phyloP scores from a whole-genome alignment of 2,113 vertebrate species.

The Mesocricetus auratus region DNA sequence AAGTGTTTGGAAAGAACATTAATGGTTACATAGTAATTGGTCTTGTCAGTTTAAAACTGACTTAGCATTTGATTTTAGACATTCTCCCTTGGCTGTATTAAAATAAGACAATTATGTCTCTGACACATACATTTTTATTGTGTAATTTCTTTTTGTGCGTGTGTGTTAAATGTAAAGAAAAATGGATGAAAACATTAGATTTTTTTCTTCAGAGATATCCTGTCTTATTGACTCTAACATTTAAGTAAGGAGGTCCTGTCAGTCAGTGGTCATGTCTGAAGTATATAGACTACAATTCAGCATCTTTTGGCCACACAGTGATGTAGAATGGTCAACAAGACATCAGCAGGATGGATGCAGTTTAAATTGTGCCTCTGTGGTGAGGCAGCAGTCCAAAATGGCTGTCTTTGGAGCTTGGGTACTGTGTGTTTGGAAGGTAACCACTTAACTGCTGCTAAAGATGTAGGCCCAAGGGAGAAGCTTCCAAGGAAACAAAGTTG shows the following conservation, averaged over 20 bases:
- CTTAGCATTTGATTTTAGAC: constrained; percentile 50
- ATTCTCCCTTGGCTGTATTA: not conserved
- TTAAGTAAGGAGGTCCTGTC: not conserved
- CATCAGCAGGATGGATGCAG: not conserved
- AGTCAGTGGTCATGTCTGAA: not conserved
- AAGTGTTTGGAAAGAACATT: not conserved
- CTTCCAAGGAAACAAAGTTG: not conserved
- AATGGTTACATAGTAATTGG: not conserved
- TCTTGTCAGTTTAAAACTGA: constrained; percentile 45
- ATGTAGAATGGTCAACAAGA: not conserved
- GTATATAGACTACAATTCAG: not conserved
- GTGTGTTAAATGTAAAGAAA: not conserved
- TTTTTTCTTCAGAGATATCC: not conserved
- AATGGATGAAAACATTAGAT: not conserved
- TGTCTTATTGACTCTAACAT: not conserved
- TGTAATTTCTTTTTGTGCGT: not conserved
- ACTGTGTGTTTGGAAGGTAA: too few species aligned
- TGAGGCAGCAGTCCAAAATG: not conserved
- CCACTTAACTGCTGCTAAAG: too few species aligned
- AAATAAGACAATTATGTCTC: constrained; percentile 14
- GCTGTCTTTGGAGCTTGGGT: not conserved
- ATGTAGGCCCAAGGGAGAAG: not conserved
- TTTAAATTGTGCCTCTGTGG: not conserved
- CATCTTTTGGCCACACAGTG: not conserved
- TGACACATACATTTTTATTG: constrained; percentile 12